A percentile compares a stretch with the other conserved stretches of the same genome.
These are phyloP conservation scores for Planococcus citri DNA, from an alignment of 1,140 invertebrate genomes.

Conservation along the genomic window DNA sequence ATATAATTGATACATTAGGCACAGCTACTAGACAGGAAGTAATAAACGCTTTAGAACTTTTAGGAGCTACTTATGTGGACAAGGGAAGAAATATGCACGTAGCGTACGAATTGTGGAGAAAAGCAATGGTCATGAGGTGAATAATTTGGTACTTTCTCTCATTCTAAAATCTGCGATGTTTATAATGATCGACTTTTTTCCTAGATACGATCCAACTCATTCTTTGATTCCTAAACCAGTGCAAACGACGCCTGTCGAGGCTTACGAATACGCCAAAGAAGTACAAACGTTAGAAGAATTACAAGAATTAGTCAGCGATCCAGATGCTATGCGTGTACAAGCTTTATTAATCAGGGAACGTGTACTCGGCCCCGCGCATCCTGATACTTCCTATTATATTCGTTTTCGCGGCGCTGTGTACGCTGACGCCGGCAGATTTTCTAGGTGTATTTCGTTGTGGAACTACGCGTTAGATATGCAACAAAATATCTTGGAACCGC, in stretches of 20 bases:
- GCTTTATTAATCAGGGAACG: slow-evolving; percentile 84
- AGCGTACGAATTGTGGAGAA: slow-evolving; percentile 74
- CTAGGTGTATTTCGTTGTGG: slow-evolving; percentile 83
- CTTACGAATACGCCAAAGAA: slow-evolving; percentile 78
- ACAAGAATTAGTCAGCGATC: slow-evolving; percentile 77
- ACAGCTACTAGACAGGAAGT: slow-evolving; percentile 62
- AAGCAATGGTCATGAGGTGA: slow-evolving; percentile 72
- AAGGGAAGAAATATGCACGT: slow-evolving; percentile 87
- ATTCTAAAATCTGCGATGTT: neutral
- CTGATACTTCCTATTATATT: slow-evolving; percentile 92
- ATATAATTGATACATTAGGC: slow-evolving; percentile 55
- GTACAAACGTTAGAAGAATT: slow-evolving; percentile 62
- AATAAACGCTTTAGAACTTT: slow-evolving; percentile 80
- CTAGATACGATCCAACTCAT: slow-evolving; percentile 25
- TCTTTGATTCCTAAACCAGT: slow-evolving; percentile 48
- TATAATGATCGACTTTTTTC: neutral
- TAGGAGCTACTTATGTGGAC: slow-evolving; percentile 95
- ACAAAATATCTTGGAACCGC: slow-evolving; percentile 78
- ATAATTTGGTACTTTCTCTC: too few relatives aligned
- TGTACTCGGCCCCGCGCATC: slow-evolving; percentile 83
- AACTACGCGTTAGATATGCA: slow-evolving; percentile 96
- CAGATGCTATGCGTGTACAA: slow-evolving; percentile 93
- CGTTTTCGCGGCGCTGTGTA: slow-evolving; percentile 77
- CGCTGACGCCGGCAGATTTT: slow-evolving; percentile 85
- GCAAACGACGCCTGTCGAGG: slow-evolving; percentile 54